Percentiles rank a stretch among this genome's conserved stretches.
Evolutionary conservation across 2,113 vertebrate species (phyloP).

Genomic region (Pachyramphus minor): DNA sequence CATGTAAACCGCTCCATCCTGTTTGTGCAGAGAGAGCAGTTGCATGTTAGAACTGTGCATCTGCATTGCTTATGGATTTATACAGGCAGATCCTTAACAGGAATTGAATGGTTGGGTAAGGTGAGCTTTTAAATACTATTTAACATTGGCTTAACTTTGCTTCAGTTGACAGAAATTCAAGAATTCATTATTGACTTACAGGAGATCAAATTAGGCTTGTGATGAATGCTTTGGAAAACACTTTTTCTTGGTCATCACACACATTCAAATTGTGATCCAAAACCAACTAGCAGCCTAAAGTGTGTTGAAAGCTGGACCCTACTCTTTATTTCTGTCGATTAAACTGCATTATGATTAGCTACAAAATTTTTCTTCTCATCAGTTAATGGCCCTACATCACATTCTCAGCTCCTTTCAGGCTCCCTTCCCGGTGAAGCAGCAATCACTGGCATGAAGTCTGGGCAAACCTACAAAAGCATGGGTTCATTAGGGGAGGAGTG

Average conservation of each 20-base stretch:
- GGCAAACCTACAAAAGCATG: not conserved
- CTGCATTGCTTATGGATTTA: not conserved
- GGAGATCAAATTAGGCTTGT: slow-evolving; percentile 6
- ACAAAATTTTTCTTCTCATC: not conserved
- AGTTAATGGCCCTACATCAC: not conserved
- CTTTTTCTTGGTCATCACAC: not conserved
- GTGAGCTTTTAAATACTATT: slow-evolving; percentile 2
- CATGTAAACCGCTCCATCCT: not conserved
- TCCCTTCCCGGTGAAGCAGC: not conserved
- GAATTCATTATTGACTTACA: slow-evolving; percentile 34
- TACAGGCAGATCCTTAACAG: not conserved
- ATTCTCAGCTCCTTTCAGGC: not conserved
- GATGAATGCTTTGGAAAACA: slow-evolving; percentile 9
- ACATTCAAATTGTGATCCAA: not conserved
- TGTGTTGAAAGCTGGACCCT: not conserved
- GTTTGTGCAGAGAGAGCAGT: not conserved
- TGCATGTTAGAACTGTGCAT: not conserved
- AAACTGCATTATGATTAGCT: not conserved
- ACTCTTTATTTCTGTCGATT: not conserved
- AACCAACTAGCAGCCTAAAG: not conserved
- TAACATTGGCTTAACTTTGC: slow-evolving; percentile 17
- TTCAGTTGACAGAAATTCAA: slow-evolving; percentile 34
- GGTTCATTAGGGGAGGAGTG: not conserved
- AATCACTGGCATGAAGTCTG: not conserved
- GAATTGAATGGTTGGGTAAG: not conserved